Evolutionary conservation across 2,113 vertebrate species (phyloP).

Genomic region (Tyto alba): DNA sequence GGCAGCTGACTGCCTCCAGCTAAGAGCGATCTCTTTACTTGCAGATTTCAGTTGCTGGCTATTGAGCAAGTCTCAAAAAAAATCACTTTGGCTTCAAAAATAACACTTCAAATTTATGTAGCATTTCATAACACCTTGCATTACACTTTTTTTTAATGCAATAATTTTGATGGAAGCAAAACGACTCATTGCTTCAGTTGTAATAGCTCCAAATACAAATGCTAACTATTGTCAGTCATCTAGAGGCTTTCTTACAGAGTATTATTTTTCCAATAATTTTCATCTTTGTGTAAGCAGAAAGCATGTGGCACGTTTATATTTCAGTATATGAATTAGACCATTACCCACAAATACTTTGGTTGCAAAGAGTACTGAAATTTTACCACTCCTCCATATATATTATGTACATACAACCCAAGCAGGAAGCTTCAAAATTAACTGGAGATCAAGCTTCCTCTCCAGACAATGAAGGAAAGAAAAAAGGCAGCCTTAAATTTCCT

Average conservation of each 20-base stretch:
- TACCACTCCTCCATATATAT: background rate
- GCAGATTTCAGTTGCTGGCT: constrained; percentile 4
- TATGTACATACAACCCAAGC: background rate
- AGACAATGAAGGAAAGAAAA: background rate
- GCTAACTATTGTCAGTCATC: background rate
- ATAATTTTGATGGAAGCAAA: constrained; percentile 1
- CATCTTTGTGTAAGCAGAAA: background rate
- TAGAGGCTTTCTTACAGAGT: background rate
- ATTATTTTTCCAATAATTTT: background rate
- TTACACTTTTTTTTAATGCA: background rate
- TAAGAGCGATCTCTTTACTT: background rate
- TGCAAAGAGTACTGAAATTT: background rate
- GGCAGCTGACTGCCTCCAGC: constrained; percentile 51
- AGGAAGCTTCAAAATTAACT: background rate
- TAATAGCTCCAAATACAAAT: background rate
- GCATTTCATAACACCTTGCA: constrained; percentile 20
- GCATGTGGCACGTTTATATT: background rate
- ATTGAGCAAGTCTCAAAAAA: constrained; percentile 14
- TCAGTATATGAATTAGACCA: background rate
- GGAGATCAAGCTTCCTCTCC: background rate
- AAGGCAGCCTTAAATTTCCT: background rate
- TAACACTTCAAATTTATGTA: background rate
- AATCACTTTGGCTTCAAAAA: background rate
- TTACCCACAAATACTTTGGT: background rate
- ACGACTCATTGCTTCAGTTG: background rate